Conservation (phyloP, 92 coral and sea anemone species). For the Micromussa lordhowensis region DNA sequence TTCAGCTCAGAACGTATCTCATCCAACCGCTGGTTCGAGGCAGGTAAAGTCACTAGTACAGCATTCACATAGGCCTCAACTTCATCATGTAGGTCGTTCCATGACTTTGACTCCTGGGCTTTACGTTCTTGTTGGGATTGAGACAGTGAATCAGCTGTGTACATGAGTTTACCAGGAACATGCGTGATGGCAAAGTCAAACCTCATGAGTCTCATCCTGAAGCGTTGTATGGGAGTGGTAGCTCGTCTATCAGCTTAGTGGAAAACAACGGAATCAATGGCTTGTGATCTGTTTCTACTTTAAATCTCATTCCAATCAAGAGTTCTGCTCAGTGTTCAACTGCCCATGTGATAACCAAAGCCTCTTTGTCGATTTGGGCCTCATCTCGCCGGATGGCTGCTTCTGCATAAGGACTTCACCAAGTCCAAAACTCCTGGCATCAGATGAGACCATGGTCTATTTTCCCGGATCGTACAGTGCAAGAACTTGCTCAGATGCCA, state of each 20-base stretch:
- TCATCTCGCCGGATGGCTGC: conserved; percentile 46
- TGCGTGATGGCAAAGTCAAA: conserved; percentile 47
- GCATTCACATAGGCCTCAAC: no score
- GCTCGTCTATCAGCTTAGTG: no score
- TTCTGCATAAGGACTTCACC: conserved; percentile 70
- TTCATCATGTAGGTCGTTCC: no score
- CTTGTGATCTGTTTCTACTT: no score
- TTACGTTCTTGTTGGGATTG: conserved; percentile 23
- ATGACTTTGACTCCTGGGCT: conserved; percentile 17
- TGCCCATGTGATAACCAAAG: conserved; percentile 63
- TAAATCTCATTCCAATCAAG: conserved; percentile 55
- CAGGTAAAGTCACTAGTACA: conserved; percentile 51
- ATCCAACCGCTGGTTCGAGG: conserved; percentile 43
- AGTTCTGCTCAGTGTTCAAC: conserved; percentile 60
- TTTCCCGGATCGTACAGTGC: no score
- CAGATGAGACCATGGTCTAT: no score
- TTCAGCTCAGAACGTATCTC: no score
- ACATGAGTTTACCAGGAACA: no score
- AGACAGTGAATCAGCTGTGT: no score
- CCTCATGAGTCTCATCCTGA: conserved; percentile 57
- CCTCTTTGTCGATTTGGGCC: conserved; percentile 73
- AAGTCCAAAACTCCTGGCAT: conserved; percentile 61
- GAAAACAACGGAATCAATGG: no score
- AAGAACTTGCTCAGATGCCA: no score
- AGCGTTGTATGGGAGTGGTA: conserved; percentile 52